Conservation (phyloP, 2,797 vertebrate species). For the Aplochiton taeniatus region DNA sequence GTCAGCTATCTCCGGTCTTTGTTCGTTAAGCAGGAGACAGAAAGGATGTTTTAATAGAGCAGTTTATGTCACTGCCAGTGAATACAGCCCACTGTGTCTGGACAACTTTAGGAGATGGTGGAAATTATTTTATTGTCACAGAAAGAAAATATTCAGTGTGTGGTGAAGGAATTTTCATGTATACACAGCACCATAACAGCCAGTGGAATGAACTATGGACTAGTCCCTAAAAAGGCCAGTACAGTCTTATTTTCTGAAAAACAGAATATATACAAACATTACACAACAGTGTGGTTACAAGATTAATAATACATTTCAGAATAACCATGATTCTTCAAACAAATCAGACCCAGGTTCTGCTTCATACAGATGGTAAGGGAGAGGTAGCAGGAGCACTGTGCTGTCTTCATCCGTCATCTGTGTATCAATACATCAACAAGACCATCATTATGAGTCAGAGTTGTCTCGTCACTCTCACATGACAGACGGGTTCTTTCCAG, state of each 20-base stretch:
- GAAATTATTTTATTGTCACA: constrained; percentile 64
- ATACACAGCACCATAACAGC: constrained; percentile 68
- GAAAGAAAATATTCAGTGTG: constrained; percentile 51
- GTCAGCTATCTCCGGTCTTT: too few species aligned
- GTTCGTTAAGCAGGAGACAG: too few species aligned
- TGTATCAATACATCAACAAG: too few species aligned
- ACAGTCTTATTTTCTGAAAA: constrained; percentile 43
- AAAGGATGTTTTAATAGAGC: too few species aligned
- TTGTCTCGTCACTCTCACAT: too few species aligned
- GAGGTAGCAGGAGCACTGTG: not conserved
- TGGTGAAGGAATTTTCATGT: constrained; percentile 35
- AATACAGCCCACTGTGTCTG: not conserved
- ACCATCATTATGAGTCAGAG: too few species aligned
- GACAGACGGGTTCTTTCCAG: too few species aligned
- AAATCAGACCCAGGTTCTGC: not conserved
- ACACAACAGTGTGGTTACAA: constrained; percentile 59
- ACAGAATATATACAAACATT: constrained; percentile 47
- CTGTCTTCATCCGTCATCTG: too few species aligned
- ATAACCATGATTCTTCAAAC: constrained; percentile 12
- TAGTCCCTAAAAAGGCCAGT: constrained; percentile 47
- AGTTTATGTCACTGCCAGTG: not conserved
- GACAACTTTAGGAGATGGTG: not conserved
- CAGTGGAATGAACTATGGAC: constrained; percentile 45
- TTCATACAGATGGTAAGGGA: constrained; percentile 6
- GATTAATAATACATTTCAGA: constrained; percentile 20